A percentile compares a stretch with the other conserved stretches of the same genome.
These are phyloP conservation scores for Paratrypauchen microcephalus DNA, from an alignment of 2,797 vertebrate species.

Conservation along the genomic window DNA sequence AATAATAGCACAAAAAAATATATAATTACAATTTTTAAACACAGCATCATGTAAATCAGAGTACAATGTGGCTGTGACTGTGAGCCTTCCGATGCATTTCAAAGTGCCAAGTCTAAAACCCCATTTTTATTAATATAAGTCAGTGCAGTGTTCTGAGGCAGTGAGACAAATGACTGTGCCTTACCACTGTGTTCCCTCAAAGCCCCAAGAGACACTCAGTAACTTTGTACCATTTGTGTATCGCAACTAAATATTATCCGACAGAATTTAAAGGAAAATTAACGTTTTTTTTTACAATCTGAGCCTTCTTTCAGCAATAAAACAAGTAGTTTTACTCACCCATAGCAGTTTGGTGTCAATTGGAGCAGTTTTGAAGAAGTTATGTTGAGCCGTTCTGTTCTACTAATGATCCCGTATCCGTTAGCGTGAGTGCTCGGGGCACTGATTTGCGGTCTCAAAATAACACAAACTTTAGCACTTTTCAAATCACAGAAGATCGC, in stretches of 20 bases:
- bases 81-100: neutral
- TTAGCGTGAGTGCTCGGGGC: too few relatives aligned
- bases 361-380: too few relatives aligned
- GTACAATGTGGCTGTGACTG: neutral
- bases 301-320: too few relatives aligned
- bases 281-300: too few relatives aligned
- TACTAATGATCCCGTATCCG: too few relatives aligned
- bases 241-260: constrained; percentile 30
- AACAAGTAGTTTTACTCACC: too few relatives aligned
- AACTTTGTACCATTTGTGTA: constrained; percentile 29
- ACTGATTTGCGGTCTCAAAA: too few relatives aligned
- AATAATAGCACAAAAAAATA: neutral
- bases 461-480: too few relatives aligned
- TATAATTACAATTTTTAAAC: neutral
- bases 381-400: too few relatives aligned
- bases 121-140: constrained; percentile 44
- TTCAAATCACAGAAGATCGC: too few relatives aligned
- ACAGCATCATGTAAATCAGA: neutral
- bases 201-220: constrained; percentile 40
- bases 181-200: constrained; percentile 39
- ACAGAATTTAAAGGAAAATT: constrained; percentile 26
- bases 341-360: too few relatives aligned
- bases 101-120: constrained; percentile 7
- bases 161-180: constrained; percentile 33
- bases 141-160: constrained; percentile 32